Conservation (phyloP, 2,797 vertebrate genomes). For the Malurus leucopterus region DNA sequence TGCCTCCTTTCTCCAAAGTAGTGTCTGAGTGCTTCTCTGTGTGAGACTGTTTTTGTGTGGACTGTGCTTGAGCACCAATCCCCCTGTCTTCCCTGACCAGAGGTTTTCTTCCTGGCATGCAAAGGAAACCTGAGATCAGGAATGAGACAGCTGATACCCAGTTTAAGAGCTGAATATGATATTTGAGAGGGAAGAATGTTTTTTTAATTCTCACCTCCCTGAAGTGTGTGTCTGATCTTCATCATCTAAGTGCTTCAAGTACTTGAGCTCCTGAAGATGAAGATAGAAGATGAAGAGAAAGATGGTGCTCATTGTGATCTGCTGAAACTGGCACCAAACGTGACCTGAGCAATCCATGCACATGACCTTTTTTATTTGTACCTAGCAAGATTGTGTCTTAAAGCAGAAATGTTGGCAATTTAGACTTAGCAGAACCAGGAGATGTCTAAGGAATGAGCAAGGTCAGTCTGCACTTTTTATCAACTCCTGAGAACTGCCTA, state of each 20-base stretch:
- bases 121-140: not conserved
- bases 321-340: rapidly evolving
- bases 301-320: not conserved
- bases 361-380: not conserved
- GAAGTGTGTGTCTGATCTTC: not conserved
- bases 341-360: rapidly evolving
- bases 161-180: not conserved
- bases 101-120: not conserved
- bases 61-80: not conserved
- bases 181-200: not conserved
- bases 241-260: not conserved
- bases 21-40: not conserved
- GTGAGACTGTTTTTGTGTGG: not conserved
- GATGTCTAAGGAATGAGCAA: not conserved
- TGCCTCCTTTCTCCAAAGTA: not conserved
- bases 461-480: not conserved
- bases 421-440: not conserved
- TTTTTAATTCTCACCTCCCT: not conserved
- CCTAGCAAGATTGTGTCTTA: not conserved
- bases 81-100: not conserved
- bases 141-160: not conserved
- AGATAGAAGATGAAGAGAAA: too few relatives aligned
- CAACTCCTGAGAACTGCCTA: not conserved
- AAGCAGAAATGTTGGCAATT: not conserved
- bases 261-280: not conserved